phyloP scores from a whole-genome alignment of 1,140 invertebrate genomes.

The Drosophila elegans region DNA sequence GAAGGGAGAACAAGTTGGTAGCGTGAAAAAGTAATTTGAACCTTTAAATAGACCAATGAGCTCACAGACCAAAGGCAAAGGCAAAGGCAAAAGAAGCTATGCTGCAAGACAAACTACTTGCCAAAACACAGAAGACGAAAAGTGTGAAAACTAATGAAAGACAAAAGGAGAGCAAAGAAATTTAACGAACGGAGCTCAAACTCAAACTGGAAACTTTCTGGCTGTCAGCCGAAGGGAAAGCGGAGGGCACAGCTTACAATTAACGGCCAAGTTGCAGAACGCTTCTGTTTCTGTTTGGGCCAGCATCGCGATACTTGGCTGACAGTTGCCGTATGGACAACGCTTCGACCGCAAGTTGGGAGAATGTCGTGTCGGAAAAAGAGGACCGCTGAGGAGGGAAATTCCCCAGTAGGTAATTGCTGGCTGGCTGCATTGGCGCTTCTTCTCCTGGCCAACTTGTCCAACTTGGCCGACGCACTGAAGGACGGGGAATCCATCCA shows the following conservation, averaged over 20 bases:
- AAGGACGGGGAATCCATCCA: conserved; percentile 38
- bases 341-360: conserved; percentile 56
- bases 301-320: conserved; percentile 36
- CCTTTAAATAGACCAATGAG: conserved; percentile 74
- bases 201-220: conserved; percentile 61
- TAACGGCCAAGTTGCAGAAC: conserved; percentile 59
- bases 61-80: conserved; percentile 24
- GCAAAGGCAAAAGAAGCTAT: conserved; percentile 2
- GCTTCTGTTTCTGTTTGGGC: conserved; percentile 33
- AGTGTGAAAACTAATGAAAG: conserved; percentile 76
- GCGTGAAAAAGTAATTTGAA: conserved; percentile 77
- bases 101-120: conserved; percentile 59
- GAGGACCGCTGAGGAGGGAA: conserved; percentile 15
- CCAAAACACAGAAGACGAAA: conserved; percentile 58
- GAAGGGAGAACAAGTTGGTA: conserved; percentile 44
- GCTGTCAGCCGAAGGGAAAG: neutral
- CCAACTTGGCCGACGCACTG: conserved; percentile 32
- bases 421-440: conserved; percentile 17
- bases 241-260: conserved; percentile 49
- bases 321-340: conserved; percentile 65
- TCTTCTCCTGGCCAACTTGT: neutral
- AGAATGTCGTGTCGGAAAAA: conserved; percentile 54
- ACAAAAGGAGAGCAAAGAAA: conserved; percentile 46
- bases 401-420: conserved; percentile 22
- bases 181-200: conserved; percentile 49